A percentile compares a stretch with the other conserved stretches of the same genome.
These are phyloP conservation scores for Colinus virginianus DNA, from an alignment of 2,113 vertebrate species.

Conservation along the genomic window DNA sequence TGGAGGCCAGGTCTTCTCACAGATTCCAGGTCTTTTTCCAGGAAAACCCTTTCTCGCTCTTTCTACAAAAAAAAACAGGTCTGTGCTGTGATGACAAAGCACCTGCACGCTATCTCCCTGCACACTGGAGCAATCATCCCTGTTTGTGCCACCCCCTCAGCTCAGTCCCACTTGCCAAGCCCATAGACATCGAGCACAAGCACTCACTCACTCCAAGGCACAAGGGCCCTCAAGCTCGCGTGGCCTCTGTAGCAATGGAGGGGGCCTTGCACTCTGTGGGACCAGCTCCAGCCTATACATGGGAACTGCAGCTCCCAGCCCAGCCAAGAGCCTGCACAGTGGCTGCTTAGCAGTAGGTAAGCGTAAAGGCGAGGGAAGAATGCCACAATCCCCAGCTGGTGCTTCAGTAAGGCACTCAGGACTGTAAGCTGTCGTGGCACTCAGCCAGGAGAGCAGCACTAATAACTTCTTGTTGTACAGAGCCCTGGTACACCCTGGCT, in stretches of 20 bases:
- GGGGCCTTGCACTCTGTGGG: not conserved
- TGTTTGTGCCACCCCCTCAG: constrained; percentile 7
- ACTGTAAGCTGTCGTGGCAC: constrained; percentile 44
- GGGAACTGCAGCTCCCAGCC: not conserved
- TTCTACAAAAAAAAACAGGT: not conserved
- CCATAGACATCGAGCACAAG: not conserved
- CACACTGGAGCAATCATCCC: not conserved
- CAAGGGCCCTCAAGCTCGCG: constrained; percentile 21
- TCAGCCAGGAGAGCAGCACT: constrained; percentile 53
- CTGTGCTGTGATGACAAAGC: not conserved
- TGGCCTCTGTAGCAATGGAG: not conserved
- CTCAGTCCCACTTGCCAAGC: not conserved
- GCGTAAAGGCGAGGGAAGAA: constrained; percentile 17
- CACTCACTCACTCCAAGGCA: constrained; percentile 34
- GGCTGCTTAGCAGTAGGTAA: constrained; percentile 43
- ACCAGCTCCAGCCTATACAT: not conserved
- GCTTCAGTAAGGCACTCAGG: constrained; percentile 45
- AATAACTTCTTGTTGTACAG: constrained; percentile 50
- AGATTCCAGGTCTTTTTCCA: not conserved
- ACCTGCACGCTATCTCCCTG: not conserved
- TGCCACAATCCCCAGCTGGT: constrained; percentile 58
- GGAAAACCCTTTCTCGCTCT: not conserved
- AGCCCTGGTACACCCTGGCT: not conserved
- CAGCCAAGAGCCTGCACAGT: constrained; percentile 7
- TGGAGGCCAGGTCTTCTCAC: not conserved